phyloP scores from a whole-genome alignment of 2,888 invertebrate genomes.

The Disparrhopalites patrizii region DNA sequence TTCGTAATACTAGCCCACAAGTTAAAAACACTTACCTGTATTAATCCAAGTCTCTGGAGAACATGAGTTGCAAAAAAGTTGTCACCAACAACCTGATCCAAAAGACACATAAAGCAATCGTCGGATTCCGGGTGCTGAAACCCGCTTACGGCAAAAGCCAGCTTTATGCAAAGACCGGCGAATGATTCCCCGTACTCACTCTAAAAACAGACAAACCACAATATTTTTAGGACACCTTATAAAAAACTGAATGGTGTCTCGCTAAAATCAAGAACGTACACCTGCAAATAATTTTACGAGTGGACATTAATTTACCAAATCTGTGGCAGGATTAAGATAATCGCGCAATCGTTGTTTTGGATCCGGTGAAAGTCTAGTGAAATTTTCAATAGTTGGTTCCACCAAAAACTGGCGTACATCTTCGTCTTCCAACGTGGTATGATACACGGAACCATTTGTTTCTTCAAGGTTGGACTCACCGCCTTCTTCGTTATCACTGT shows the following conservation, averaged over 20 bases:
- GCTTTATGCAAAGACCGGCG: background rate
- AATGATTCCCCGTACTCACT: background rate
- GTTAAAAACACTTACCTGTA: constrained; percentile 3
- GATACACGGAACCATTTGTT: constrained; percentile 22
- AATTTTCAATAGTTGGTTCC: constrained; percentile 13
- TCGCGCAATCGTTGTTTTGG: constrained; percentile 11
- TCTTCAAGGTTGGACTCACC: constrained; percentile 48
- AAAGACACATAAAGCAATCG: constrained; percentile 4
- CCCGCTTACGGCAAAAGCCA: constrained; percentile 9
- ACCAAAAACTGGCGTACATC: constrained; percentile 16
- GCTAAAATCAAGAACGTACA: background rate
- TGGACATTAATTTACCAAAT: background rate
- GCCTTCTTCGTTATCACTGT: background rate
- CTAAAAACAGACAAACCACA: background rate
- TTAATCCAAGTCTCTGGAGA: constrained; percentile 16
- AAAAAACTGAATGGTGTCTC: background rate
- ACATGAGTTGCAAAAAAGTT: constrained; percentile 23
- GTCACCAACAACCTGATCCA: constrained; percentile 18
- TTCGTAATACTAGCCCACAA: no score
- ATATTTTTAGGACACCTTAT: background rate
- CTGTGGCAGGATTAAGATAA: constrained; percentile 1
- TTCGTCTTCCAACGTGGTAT: constrained; percentile 5
- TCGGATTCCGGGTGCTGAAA: background rate
- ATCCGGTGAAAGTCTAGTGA: constrained; percentile 24
- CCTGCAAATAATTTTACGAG: background rate